These are phyloP conservation scores for Lamprotornis superbus DNA, from an alignment of 2,113 vertebrate species.

Conservation along the genomic window DNA sequence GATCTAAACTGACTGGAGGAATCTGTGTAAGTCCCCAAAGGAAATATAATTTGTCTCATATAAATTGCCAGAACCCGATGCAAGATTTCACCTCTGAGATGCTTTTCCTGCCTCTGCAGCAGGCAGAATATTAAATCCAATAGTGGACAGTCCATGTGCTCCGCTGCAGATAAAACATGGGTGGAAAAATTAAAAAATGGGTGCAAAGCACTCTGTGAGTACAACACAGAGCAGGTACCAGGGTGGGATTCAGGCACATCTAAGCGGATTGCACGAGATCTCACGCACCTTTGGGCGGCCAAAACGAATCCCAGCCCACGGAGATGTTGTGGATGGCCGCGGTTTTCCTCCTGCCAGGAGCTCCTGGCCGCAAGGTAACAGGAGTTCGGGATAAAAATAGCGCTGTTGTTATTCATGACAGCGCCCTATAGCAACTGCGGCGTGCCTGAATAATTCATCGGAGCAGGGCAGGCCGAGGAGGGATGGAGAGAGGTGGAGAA, in stretches of 20 bases:
- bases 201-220: fast-evolving
- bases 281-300: not conserved
- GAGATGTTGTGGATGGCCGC: fast-evolving
- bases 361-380: not conserved
- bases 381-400: slow-evolving; percentile 58
- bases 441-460: slow-evolving; percentile 29
- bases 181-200: not conserved
- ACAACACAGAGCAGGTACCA: not conserved
- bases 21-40: not conserved
- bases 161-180: not conserved
- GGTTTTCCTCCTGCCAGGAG: not conserved
- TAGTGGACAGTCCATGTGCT: fast-evolving
- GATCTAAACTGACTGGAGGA: not conserved
- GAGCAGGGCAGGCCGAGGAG: not conserved
- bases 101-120: not conserved
- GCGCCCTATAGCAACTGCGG: not conserved
- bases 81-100: not conserved
- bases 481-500: not conserved
- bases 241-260: not conserved
- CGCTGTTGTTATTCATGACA: not conserved
- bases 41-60: not conserved
- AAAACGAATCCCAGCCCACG: not conserved
- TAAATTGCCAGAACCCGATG: fast-evolving
- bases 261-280: fast-evolving
- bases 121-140: not conserved